These are phyloP conservation scores for Xestia xanthographa DNA, from an alignment of 2,888 invertebrate genomes.

Conservation along the genomic window DNA sequence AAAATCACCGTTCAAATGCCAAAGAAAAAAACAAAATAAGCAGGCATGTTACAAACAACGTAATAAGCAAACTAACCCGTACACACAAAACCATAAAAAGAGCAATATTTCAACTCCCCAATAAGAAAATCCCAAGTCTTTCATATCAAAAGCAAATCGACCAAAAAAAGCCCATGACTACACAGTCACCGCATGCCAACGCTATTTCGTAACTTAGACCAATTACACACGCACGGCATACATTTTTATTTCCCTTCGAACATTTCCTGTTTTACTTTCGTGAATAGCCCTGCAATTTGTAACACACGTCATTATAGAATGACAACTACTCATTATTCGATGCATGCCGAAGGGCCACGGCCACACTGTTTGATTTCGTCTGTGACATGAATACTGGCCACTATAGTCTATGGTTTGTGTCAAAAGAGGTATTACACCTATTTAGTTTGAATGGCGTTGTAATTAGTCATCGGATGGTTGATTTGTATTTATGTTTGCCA, in stretches of 20 bases:
- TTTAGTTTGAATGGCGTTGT: constrained; percentile 44
- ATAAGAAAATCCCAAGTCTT: constrained; percentile 32
- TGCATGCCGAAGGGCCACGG: constrained; percentile 62
- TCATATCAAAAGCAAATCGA: constrained; percentile 40
- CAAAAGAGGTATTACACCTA: constrained; percentile 57
- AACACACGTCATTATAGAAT: constrained; percentile 70
- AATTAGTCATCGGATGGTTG: constrained; percentile 34
- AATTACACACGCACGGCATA: constrained; percentile 70
- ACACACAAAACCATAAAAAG: constrained; percentile 31
- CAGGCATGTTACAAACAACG: not conserved
- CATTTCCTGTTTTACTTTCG: constrained; percentile 70
- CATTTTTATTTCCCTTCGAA: constrained; percentile 65
- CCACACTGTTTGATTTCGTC: constrained; percentile 53
- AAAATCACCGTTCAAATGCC: not conserved
- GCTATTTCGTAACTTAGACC: constrained; percentile 64
- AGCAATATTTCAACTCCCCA: constrained; percentile 33
- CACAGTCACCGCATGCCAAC: constrained; percentile 54
- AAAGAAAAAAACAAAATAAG: not conserved
- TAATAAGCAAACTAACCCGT: not conserved
- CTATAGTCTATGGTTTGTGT: constrained; percentile 48
- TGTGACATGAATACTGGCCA: constrained; percentile 61
- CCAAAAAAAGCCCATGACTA: constrained; percentile 40
- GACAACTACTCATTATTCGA: constrained; percentile 75
- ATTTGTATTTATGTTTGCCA: constrained; percentile 43
- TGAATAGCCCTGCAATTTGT: constrained; percentile 77